Conservation (phyloP, 2,113 vertebrate species). For the Chiloscyllium plagiosum region DNA sequence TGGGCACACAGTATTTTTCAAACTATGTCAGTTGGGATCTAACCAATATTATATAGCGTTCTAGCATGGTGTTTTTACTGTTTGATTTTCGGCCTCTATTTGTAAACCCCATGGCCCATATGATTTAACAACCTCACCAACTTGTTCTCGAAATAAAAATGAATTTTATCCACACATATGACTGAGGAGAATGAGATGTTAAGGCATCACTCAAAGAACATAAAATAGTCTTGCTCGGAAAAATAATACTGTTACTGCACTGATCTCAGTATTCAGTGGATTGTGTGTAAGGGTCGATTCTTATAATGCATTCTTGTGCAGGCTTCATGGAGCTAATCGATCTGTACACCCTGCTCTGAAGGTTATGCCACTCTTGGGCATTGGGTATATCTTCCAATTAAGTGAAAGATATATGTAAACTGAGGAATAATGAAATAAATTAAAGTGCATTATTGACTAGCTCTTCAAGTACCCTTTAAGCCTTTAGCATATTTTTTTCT, state of each 20-base stretch:
- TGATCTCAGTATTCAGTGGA: neutral
- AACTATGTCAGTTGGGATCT: neutral
- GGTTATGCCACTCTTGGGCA: conserved; percentile 40
- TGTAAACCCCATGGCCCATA: neutral
- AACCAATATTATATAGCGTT: neutral
- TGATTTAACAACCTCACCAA: neutral
- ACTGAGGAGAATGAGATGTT: neutral
- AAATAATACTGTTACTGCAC: neutral
- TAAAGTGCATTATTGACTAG: conserved; percentile 37
- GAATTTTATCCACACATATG: neutral
- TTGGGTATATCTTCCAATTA: conserved; percentile 40
- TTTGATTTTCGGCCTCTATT: neutral
- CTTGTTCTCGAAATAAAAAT: neutral
- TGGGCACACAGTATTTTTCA: neutral
- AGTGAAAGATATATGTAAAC: conserved; percentile 33
- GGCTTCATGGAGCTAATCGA: conserved; percentile 39
- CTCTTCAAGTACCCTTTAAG: conserved; percentile 24
- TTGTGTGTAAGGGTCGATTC: conserved; percentile 33
- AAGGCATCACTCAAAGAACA: neutral
- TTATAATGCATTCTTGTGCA: conserved; percentile 39
- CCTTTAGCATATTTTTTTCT: conserved; percentile 5
- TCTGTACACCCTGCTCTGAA: conserved; percentile 37
- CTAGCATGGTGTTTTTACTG: neutral
- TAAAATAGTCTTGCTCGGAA: conserved; percentile 13
- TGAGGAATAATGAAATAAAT: conserved; percentile 38